Percentiles rank a stretch among this genome's conserved stretches.
Evolutionary conservation across 2,888 invertebrate genomes (phyloP).

Genomic region (Agapetus fuscipes): DNA sequence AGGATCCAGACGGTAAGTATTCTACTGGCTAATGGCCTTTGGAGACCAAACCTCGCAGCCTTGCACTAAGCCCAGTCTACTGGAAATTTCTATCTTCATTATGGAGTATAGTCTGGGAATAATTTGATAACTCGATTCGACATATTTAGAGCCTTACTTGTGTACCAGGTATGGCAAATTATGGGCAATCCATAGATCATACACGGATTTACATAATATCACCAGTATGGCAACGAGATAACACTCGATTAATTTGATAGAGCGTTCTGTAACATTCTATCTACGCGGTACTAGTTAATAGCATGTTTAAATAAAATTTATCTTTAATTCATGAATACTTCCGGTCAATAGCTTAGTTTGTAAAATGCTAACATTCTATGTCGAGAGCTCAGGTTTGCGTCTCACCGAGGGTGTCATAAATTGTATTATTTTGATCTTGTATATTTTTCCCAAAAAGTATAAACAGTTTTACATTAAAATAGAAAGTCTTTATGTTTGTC

Average conservation of each 20-base stretch:
- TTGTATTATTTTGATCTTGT: too few relatives aligned
- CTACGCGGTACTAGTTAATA: too few relatives aligned
- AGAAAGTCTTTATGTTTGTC: too few relatives aligned
- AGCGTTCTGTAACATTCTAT: neutral
- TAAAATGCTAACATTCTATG: too few relatives aligned
- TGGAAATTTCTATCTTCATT: slow-evolving; percentile 7
- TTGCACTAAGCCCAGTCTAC: slow-evolving; percentile 1
- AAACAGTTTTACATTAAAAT: too few relatives aligned
- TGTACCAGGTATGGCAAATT: neutral
- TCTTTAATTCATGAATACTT: too few relatives aligned
- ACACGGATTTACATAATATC: neutral
- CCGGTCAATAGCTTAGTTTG: too few relatives aligned
- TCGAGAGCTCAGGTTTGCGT: too few relatives aligned
- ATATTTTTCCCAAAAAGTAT: too few relatives aligned
- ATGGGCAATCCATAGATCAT: neutral
- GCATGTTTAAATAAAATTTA: too few relatives aligned
- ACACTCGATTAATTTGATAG: neutral
- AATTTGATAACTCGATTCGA: slow-evolving; percentile 4
- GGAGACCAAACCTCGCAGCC: neutral
- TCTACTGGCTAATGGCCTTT: neutral
- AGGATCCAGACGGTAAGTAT: too few relatives aligned
- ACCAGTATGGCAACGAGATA: neutral
- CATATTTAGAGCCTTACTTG: neutral
- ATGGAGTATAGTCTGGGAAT: slow-evolving; percentile 3
- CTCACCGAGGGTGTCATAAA: too few relatives aligned